Conservation (phyloP, 30 jellyfish, hydroid and myxozoan species). For the Cassiopea andromeda region DNA sequence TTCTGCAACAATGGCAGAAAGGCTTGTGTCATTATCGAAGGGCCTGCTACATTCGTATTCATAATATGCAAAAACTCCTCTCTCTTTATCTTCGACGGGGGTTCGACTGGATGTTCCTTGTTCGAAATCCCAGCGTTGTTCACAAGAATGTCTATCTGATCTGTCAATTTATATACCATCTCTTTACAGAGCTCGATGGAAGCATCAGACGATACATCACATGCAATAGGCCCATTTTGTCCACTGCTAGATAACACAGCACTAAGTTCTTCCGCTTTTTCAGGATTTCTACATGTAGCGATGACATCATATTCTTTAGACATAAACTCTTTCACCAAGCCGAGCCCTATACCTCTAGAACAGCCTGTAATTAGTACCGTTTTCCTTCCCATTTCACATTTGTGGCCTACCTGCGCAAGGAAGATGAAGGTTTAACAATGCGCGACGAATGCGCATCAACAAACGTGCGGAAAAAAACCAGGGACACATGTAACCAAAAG, state of each 20-base stretch:
- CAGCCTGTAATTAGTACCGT: conserved; percentile 13
- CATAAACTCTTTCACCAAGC: conserved; percentile 1
- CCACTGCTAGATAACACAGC: not conserved
- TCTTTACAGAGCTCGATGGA: conserved; percentile 1
- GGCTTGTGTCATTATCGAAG: not conserved
- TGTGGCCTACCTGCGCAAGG: too few species aligned
- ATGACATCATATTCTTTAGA: not conserved
- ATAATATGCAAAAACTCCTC: conserved; percentile 12
- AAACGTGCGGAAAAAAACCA: too few species aligned
- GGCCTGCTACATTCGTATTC: conserved; percentile 25
- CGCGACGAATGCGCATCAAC: too few species aligned
- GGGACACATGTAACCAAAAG: too few species aligned
- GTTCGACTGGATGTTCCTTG: conserved; percentile 12
- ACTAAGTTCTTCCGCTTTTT: not conserved
- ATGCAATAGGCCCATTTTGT: not conserved
- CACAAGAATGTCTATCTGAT: not conserved
- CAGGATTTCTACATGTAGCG: not conserved
- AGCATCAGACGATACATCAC: conserved; percentile 5
- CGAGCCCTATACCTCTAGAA: conserved; percentile 13
- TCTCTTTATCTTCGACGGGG: conserved; percentile 27
- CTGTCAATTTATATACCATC: not conserved
- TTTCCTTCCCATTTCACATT: not conserved
- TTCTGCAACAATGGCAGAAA: not conserved
- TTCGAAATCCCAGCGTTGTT: conserved; percentile 24
- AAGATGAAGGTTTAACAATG: too few species aligned